phyloP scores from a whole-genome alignment of 2,113 vertebrate genomes.

The Dicrurus megarhynchus region DNA sequence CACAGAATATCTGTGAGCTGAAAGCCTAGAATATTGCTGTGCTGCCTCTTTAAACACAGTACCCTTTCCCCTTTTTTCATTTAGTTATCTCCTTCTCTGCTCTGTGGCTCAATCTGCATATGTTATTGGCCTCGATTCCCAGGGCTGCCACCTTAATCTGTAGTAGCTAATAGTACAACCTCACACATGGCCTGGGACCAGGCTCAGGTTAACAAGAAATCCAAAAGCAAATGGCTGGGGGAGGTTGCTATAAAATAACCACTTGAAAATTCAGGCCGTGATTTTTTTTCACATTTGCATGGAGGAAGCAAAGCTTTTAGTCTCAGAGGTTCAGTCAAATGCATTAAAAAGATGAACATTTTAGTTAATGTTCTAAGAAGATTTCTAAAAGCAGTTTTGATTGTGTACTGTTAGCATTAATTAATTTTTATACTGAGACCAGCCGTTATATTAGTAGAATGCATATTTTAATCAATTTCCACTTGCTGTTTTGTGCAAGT shows the following conservation, averaged over 20 bases:
- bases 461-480: constrained; percentile 75
- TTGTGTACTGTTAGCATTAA: constrained; percentile 78
- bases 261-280: constrained; percentile 50
- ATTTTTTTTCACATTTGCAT: constrained; percentile 64
- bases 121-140: constrained; percentile 52
- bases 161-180: constrained; percentile 49
- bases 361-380: constrained; percentile 78
- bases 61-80: constrained; percentile 28
- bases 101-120: constrained; percentile 36
- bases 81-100: constrained; percentile 55
- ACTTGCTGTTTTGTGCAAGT: constrained; percentile 39
- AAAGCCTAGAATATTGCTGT: constrained; percentile 4
- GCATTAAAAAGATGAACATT: constrained; percentile 76
- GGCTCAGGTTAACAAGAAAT: constrained; percentile 48
- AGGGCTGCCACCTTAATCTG: constrained; percentile 56
- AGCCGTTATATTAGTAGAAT: constrained; percentile 63
- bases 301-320: constrained; percentile 66
- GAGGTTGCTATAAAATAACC: constrained; percentile 55
- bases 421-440: constrained; percentile 76
- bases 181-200: constrained; percentile 47
- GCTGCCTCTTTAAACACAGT: constrained; percentile 19
- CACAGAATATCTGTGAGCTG: background rate
- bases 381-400: constrained; percentile 76
- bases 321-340: constrained; percentile 71
- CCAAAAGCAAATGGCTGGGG: constrained; percentile 51